Evolutionary conservation across 2,113 vertebrate species (phyloP).

Genomic region (Colius striatus): DNA sequence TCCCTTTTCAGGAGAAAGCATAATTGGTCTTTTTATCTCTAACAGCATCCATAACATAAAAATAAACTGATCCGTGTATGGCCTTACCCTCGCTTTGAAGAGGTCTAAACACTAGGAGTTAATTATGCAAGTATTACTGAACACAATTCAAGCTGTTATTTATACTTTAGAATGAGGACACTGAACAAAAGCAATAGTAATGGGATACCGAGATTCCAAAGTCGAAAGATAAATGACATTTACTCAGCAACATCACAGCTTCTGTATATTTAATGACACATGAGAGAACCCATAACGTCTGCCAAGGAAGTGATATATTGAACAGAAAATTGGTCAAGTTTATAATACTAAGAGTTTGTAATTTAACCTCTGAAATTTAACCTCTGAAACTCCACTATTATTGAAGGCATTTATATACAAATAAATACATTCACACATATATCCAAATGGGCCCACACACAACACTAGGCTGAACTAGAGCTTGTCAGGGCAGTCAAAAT

Average conservation of each 20-base stretch:
- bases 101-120: neutral
- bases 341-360: neutral
- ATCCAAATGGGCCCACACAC: neutral
- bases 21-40: neutral
- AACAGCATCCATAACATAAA: neutral
- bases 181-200: neutral
- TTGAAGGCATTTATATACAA: neutral
- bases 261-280: slow-evolving; percentile 8
- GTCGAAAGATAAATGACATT: slow-evolving; percentile 4
- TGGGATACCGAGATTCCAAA: neutral
- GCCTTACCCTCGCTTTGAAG: neutral
- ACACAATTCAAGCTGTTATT: neutral
- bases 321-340: slow-evolving; percentile 1
- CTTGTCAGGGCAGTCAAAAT: neutral
- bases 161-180: neutral
- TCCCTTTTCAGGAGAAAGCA: neutral
- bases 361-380: slow-evolving; percentile 27
- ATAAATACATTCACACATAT: neutral
- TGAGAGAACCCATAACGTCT: neutral
- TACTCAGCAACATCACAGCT: neutral
- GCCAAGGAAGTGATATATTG: neutral
- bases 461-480: neutral
- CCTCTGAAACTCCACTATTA: neutral
- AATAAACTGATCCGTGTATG: neutral
- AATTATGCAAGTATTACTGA: neutral